Base-by-base conservation (phyloP, 2,113 vertebrate species). In the Natator depressus region DNA sequence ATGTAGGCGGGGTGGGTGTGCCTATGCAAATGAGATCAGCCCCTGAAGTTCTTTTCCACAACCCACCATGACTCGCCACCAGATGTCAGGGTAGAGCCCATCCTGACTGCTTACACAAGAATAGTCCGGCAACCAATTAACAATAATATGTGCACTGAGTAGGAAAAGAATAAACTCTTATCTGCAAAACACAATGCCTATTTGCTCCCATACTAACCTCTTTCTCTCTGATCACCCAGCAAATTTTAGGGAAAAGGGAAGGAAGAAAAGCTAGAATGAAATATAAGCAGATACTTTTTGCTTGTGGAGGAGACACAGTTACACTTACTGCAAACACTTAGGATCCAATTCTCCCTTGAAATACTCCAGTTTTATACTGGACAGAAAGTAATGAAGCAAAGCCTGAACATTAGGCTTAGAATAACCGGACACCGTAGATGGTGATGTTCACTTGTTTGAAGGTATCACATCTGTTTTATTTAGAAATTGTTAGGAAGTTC, bases 391-490 rank as follows among this genome's bases (percentile, higher is more conserved):
- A 88, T 38, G 87, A 96, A 94, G 75, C 91, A 92, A 82, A 96
- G 91, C 87, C 85, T 94, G 92, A 96, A 93, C 94, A 94, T 83
- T 93, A 88, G 89, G 78, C 95, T 95, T 88, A 81, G 90, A 96
- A 97, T 93, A 96, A 92, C 84, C 69, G 31, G 47, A 79, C 76
- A 38, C 38, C 95, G 94, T 95, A 97, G 95, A 97, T 95, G 96
- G 96, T 80, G 84, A 88, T 94, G 79, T 95, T 97, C 96, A 96
- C 95, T 96, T 96, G 95, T 97, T 76, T 27, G 24, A 76, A 46
- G 42, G 92, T 95, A 97, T 90, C 92, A 29, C 84, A 90, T 93
- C 90, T 72, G 84, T 95, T 96, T 91, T 93, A 88, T 81, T 82
- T 83, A 95, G 87, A 95, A 96, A 75, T 84, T 95, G 87, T 85